Conservation (phyloP, 1,140 invertebrate species). For the Lucilia cuprina region DNA sequence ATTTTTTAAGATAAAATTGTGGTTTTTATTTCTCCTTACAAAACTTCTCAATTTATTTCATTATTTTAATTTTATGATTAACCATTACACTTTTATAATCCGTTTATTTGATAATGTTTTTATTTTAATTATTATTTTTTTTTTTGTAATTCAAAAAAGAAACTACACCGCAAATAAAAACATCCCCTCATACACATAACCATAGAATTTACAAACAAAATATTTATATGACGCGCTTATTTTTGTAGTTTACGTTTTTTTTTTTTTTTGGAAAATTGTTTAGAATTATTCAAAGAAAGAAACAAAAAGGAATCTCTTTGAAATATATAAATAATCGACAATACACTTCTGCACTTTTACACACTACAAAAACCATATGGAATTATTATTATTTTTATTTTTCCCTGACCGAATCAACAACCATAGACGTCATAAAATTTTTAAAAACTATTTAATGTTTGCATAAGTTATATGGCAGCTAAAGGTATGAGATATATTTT, state of each 20-base stretch:
- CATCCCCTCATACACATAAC: neutral
- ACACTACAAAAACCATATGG: neutral
- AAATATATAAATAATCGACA: neutral
- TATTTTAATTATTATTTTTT: neutral
- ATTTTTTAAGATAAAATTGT: too few relatives aligned
- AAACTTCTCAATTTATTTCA: too few relatives aligned
- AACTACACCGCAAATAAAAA: neutral
- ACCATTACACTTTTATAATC: slow-evolving; percentile 30
- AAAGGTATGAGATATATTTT: too few relatives aligned
- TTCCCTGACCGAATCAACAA: neutral
- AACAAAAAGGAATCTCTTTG: neutral
- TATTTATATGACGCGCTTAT: slow-evolving; percentile 8
- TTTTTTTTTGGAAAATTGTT: slow-evolving; percentile 4
- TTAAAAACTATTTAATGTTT: neutral
- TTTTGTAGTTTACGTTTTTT: neutral
- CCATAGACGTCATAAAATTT: neutral
- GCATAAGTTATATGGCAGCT: too few relatives aligned
- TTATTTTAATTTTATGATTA: neutral
- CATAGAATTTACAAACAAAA: neutral
- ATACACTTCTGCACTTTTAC: neutral
- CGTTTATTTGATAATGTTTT: slow-evolving; percentile 16
- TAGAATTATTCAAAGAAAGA: slow-evolving; percentile 19
- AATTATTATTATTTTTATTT: neutral
- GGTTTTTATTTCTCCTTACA: too few relatives aligned
- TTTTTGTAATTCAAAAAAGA: neutral